These are phyloP conservation scores for Diachrysia chrysitis DNA, from an alignment of 2,888 invertebrate genomes.

Conservation along the genomic window DNA sequence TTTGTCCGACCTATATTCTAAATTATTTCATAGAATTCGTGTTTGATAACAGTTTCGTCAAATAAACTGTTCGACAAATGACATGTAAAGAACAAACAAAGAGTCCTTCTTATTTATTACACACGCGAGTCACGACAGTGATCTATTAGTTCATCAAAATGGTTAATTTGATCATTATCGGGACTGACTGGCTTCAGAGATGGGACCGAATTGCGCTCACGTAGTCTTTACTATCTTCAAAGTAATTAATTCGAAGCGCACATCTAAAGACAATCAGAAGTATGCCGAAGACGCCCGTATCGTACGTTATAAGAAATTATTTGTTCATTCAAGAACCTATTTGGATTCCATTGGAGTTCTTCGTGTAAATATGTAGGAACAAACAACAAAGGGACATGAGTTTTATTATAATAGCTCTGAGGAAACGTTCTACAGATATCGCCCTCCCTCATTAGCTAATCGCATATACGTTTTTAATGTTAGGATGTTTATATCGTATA, in stretches of 20 bases:
- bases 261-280: constrained; percentile 26
- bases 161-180: constrained; percentile 62
- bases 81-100: constrained; percentile 1
- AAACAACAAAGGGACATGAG: constrained; percentile 1
- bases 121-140: constrained; percentile 28
- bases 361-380: constrained; percentile 11
- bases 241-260: constrained; percentile 65
- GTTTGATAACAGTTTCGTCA: neutral
- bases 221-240: constrained; percentile 64
- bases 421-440: neutral
- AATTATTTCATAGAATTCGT: neutral
- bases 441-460: neutral
- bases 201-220: constrained; percentile 64
- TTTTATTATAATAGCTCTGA: neutral
- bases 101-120: constrained; percentile 16
- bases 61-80: neutral
- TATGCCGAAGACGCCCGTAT: constrained; percentile 7
- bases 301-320: constrained; percentile 22
- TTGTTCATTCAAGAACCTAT: constrained; percentile 19
- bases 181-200: constrained; percentile 51
- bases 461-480: neutral
- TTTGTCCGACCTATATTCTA: neutral
- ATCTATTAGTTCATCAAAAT: constrained; percentile 58
- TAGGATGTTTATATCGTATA: neutral
- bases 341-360: constrained; percentile 23